phyloP scores from a whole-genome alignment of 2,113 vertebrate genomes.

The Colius striatus region DNA sequence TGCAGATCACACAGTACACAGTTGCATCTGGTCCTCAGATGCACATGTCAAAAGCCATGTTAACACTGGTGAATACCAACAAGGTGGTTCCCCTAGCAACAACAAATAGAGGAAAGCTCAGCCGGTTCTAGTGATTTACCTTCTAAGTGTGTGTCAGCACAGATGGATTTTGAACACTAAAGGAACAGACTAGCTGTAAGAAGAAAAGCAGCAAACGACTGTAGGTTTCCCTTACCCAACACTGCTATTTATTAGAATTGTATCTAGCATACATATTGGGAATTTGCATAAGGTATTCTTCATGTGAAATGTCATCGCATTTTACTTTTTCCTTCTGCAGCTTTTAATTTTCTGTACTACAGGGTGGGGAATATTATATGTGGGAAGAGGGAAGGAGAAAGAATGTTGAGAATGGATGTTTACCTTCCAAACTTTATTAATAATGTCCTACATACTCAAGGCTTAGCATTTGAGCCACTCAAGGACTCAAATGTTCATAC shows the following conservation, averaged over 20 bases:
- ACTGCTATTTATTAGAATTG: not conserved
- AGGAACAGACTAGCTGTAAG: not conserved
- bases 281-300: not conserved
- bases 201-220: constrained; percentile 7
- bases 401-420: not conserved
- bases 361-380: rapidly evolving
- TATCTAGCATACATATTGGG: not conserved
- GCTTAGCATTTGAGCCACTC: not conserved
- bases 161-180: constrained; percentile 19
- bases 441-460: not conserved
- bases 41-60: not conserved
- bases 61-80: constrained; percentile 14
- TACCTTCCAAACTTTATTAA: not conserved
- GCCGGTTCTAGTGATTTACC: constrained; percentile 41
- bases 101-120: constrained; percentile 13
- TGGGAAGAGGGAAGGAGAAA: not conserved
- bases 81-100: constrained; percentile 58
- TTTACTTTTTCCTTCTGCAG: not conserved
- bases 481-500: not conserved
- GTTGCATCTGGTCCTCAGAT: not conserved
- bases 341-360: not conserved
- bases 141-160: not conserved
- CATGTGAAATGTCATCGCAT: not conserved
- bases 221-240: not conserved
- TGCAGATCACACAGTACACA: no score